A percentile compares a stretch with the other conserved stretches of the same genome.
These are phyloP conservation scores for Caenorhabditis drosophilae DNA, from an alignment of 2,888 invertebrate genomes.

Conservation along the genomic window DNA sequence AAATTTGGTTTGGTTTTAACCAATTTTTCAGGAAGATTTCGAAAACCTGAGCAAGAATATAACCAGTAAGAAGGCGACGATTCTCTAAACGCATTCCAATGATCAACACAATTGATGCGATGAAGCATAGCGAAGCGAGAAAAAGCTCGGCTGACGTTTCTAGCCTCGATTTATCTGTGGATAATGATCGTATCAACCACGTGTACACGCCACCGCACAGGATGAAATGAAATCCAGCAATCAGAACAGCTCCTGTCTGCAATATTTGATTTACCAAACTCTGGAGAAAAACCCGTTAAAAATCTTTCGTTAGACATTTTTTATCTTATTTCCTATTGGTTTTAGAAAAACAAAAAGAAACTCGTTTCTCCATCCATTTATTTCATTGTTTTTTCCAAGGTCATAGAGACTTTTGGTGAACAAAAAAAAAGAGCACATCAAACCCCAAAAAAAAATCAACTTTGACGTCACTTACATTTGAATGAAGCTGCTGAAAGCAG, in stretches of 20 bases:
- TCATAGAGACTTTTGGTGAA: no score
- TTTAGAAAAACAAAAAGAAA: no score
- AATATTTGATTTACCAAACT: slow-evolving; percentile 8
- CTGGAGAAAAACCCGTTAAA: no score
- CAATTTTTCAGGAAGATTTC: neutral
- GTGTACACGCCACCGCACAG: slow-evolving; percentile 37
- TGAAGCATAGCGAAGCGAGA: slow-evolving; percentile 34
- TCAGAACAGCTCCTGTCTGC: slow-evolving; percentile 48
- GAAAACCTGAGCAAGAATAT: slow-evolving; percentile 46
- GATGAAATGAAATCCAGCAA: slow-evolving; percentile 43
- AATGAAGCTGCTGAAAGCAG: slow-evolving; percentile 52
- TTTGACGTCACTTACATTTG: slow-evolving; percentile 49
- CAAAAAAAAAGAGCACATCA: no score
- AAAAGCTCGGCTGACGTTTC: slow-evolving; percentile 38
- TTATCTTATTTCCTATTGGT: no score
- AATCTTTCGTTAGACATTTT: no score
- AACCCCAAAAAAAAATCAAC: no score
- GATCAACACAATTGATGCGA: slow-evolving; percentile 40
- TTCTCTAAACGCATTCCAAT: slow-evolving; percentile 40
- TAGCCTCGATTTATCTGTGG: slow-evolving; percentile 34
- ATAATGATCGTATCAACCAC: slow-evolving; percentile 32
- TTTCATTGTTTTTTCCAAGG: no score
- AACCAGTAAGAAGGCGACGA: slow-evolving; percentile 35
- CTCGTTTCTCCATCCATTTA: no score
- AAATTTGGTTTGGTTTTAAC: neutral